Percentiles rank a stretch among this genome's conserved stretches.
These are phyloP conservation scores for Balaeniceps rex DNA, from an alignment of 2,113 vertebrate species.

Conservation along the genomic window DNA sequence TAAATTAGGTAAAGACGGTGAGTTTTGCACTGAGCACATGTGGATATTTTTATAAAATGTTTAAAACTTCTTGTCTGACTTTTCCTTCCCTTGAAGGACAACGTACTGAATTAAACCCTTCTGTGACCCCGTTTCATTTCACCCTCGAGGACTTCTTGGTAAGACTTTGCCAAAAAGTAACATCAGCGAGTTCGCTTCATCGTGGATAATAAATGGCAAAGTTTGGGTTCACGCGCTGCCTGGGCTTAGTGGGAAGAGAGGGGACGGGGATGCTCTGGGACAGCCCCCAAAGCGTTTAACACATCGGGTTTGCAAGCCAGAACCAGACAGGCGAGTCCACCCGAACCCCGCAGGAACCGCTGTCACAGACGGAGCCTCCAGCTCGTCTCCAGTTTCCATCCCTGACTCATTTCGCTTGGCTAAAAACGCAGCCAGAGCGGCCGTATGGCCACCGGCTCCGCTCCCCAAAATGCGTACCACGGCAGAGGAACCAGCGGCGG, in stretches of 20 bases:
- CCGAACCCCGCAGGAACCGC: not conserved
- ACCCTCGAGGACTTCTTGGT: slow-evolving; percentile 2
- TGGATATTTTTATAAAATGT: slow-evolving; percentile 66
- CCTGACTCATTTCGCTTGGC: not conserved
- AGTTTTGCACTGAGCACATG: slow-evolving; percentile 57
- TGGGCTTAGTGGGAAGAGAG: not conserved
- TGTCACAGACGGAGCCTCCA: not conserved
- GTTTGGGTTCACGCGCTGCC: not conserved
- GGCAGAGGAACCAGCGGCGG: fast-evolving
- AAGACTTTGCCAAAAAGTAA: slow-evolving; percentile 30
- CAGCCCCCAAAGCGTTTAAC: not conserved
- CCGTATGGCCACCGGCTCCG: fast-evolving
- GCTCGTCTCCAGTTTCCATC: not conserved
- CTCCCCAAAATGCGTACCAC: not conserved
- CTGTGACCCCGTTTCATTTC: slow-evolving; percentile 39
- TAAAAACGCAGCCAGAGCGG: not conserved
- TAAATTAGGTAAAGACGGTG: slow-evolving; percentile 66
- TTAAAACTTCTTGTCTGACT: slow-evolving; percentile 61
- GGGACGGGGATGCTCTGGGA: not conserved
- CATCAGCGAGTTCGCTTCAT: not conserved
- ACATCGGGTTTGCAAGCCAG: not conserved
- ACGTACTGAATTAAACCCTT: slow-evolving; percentile 39
- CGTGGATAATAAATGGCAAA: not conserved
- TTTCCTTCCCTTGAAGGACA: slow-evolving; percentile 58
- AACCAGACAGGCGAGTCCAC: not conserved